Evolutionary conservation across 2,888 invertebrate genomes (phyloP).

Genomic region (Eilema sororculum): DNA sequence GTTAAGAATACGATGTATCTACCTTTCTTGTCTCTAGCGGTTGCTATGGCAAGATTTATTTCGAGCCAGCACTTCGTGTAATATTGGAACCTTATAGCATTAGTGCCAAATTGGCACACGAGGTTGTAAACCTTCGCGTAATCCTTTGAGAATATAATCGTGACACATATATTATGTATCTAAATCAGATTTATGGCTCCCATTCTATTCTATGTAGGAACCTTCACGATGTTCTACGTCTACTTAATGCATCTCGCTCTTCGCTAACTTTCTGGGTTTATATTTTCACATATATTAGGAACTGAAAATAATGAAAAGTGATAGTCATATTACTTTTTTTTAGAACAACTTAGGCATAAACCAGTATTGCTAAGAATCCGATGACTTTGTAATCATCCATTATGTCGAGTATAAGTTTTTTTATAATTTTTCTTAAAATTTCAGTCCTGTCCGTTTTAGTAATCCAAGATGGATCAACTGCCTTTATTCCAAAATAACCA

Average conservation of each 20-base stretch:
- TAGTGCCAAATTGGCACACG: conserved; percentile 11
- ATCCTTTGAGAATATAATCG: conserved; percentile 9
- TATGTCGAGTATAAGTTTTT: no score
- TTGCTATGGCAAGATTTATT: conserved; percentile 14
- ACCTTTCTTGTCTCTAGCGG: conserved; percentile 1
- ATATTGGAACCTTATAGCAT: conserved; percentile 14
- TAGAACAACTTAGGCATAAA: no score
- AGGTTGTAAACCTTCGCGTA: conserved; percentile 11
- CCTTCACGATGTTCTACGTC: neutral
- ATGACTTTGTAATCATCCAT: no score
- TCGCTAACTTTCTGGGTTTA: no score
- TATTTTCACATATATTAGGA: no score
- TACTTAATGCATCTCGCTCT: neutral
- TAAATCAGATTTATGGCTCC: conserved; percentile 5
- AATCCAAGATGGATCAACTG: no score
- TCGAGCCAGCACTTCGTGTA: conserved; percentile 6
- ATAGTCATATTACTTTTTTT: no score
- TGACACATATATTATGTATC: conserved; percentile 16
- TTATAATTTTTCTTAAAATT: no score
- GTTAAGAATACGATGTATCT: neutral
- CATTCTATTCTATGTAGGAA: neutral
- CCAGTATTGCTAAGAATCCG: no score
- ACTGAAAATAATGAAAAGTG: no score
- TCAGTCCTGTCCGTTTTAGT: no score
- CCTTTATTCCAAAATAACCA: neutral